Evolutionary conservation across 2,797 vertebrate genomes (phyloP).

Genomic region (Phoebastria nigripes): DNA sequence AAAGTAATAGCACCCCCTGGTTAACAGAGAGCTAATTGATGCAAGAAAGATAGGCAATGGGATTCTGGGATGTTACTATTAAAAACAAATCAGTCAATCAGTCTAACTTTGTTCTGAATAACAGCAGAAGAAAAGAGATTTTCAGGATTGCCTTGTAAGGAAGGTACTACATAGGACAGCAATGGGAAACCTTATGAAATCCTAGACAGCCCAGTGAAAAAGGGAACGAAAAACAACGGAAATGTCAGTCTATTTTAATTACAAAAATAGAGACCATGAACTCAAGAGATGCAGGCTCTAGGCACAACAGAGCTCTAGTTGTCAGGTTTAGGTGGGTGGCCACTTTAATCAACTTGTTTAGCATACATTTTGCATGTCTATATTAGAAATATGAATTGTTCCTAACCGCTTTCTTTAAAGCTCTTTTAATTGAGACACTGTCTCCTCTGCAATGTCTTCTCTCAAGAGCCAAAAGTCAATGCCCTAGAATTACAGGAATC

Average conservation of each 20-base stretch:
- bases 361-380: background rate
- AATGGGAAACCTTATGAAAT: background rate
- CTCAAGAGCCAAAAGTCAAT: background rate
- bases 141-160: background rate
- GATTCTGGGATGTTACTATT: background rate
- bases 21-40: conserved; percentile 1
- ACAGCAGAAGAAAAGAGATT: background rate
- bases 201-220: background rate
- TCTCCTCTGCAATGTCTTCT: background rate
- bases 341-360: conserved; percentile 25
- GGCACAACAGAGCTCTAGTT: background rate
- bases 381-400: background rate
- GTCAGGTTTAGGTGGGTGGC: conserved; percentile 6
- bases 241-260: background rate
- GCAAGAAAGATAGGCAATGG: background rate
- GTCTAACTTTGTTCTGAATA: background rate
- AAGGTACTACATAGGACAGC: background rate
- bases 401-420: background rate
- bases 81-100: background rate
- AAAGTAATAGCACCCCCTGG: background rate
- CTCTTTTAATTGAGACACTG: background rate
- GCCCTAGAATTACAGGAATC: background rate
- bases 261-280: background rate
- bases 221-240: background rate
- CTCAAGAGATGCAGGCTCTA: background rate